Percentiles rank a stretch among this genome's conserved stretches.
Evolutionary conservation across 1,140 invertebrate species (phyloP).

Genomic region (Battus philenor): DNA sequence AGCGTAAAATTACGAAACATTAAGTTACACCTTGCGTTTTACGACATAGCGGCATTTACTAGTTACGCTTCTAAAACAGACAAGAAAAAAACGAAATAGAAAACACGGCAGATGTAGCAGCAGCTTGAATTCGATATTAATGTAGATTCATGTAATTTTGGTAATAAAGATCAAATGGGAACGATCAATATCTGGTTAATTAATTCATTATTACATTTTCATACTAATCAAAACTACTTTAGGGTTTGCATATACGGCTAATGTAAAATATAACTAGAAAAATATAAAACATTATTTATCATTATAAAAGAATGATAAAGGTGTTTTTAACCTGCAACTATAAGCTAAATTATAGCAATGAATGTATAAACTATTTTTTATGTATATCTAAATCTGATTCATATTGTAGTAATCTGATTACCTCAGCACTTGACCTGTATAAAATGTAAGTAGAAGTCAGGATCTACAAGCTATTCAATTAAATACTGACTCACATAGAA

Average conservation of each 20-base stretch:
- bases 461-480: slow-evolving; percentile 4
- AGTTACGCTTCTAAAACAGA: slow-evolving; percentile 9
- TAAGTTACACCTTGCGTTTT: slow-evolving; percentile 12
- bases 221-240: too few relatives aligned
- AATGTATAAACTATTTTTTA: too few relatives aligned
- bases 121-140: slow-evolving; percentile 7
- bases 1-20: slow-evolving; percentile 11
- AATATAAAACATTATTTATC: too few relatives aligned
- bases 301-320: too few relatives aligned
- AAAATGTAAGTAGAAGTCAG: slow-evolving; percentile 6
- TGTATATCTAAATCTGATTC: neutral
- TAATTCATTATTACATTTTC: too few relatives aligned
- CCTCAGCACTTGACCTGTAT: slow-evolving; percentile 13
- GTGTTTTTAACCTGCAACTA: too few relatives aligned
- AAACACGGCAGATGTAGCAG: slow-evolving; percentile 9
- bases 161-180: slow-evolving; percentile 6
- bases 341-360: too few relatives aligned
- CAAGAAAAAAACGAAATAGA: slow-evolving; percentile 13
- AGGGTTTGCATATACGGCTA: too few relatives aligned
- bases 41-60: slow-evolving; percentile 17
- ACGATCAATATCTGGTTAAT: too few relatives aligned
- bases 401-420: neutral
- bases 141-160: slow-evolving; percentile 7
- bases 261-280: too few relatives aligned
- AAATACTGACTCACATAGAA: slow-evolving; percentile 14